phyloP scores from a whole-genome alignment of 2,888 invertebrate species.

The Camponotus fellah region DNA sequence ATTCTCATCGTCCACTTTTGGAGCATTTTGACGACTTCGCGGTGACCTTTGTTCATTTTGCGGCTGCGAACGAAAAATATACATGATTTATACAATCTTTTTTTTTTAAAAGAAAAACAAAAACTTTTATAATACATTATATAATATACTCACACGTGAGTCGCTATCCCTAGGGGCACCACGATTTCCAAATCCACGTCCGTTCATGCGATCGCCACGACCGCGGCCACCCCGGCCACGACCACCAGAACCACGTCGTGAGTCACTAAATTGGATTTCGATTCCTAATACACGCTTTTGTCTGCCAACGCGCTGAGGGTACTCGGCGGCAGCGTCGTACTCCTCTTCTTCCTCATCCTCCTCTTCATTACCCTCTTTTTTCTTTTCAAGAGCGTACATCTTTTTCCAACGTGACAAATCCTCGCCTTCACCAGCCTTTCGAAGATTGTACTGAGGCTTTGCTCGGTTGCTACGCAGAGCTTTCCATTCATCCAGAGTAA shows the following conservation, averaged over 20 bases:
- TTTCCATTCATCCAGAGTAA: constrained; percentile 98
- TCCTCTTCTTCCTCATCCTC: constrained; percentile 91
- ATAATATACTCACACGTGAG: constrained; percentile 78
- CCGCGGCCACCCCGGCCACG: constrained; percentile 89
- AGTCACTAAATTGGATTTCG: constrained; percentile 95
- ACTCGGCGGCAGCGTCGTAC: constrained; percentile 91
- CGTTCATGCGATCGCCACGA: constrained; percentile 85
- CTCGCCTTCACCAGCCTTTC: constrained; percentile 98
- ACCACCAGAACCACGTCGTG: constrained; percentile 90
- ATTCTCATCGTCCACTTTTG: constrained; percentile 97
- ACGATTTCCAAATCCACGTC: constrained; percentile 86
- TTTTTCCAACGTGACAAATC: constrained; percentile 97
- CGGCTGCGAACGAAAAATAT: constrained; percentile 68
- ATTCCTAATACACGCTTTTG: constrained; percentile 95
- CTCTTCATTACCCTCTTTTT: constrained; percentile 90
- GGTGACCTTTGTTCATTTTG: constrained; percentile 83
- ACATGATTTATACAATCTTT: not conserved
- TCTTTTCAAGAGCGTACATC: constrained; percentile 93
- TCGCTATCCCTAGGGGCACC: constrained; percentile 84
- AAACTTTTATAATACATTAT: not conserved
- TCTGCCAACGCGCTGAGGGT: constrained; percentile 94
- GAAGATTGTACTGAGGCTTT: constrained; percentile 95
- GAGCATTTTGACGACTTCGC: constrained; percentile 87
- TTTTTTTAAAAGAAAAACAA: not conserved
- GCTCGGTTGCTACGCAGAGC: constrained; percentile 93